Conservation (phyloP, 2,113 vertebrate species). For the Origma solitaria region DNA sequence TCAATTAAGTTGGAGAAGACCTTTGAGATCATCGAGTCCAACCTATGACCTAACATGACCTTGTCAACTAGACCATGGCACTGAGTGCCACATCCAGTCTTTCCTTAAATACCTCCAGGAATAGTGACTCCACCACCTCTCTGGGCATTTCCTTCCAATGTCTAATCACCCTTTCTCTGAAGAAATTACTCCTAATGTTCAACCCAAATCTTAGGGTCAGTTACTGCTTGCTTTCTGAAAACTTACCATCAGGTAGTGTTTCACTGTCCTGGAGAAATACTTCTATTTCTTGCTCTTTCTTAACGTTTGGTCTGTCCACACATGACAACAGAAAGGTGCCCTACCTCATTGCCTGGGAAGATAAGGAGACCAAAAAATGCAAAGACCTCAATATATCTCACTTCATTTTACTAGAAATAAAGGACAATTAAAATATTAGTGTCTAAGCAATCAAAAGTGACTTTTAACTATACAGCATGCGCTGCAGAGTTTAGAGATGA, state of each 20-base stretch:
- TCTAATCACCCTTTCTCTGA: not conserved
- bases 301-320: not conserved
- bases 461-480: not conserved
- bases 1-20: not conserved
- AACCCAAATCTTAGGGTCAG: not conserved
- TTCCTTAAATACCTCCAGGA: not conserved
- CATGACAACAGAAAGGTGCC: not conserved
- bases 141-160: not conserved
- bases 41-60: not conserved
- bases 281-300: not conserved
- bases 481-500: not conserved
- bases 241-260: not conserved
- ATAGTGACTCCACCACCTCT: not conserved
- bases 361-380: not conserved
- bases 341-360: not conserved
- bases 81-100: not conserved
- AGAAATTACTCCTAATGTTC: not conserved
- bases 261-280: not conserved
- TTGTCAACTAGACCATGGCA: not conserved
- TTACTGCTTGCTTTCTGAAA: not conserved
- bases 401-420: not conserved
- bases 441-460: not conserved
- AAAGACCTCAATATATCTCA: not conserved
- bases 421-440: not conserved
- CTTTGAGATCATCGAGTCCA: not conserved